These are phyloP conservation scores for Sebastiscus albofasciatus DNA, from an alignment of 2,797 vertebrate genomes.

Conservation along the genomic window DNA sequence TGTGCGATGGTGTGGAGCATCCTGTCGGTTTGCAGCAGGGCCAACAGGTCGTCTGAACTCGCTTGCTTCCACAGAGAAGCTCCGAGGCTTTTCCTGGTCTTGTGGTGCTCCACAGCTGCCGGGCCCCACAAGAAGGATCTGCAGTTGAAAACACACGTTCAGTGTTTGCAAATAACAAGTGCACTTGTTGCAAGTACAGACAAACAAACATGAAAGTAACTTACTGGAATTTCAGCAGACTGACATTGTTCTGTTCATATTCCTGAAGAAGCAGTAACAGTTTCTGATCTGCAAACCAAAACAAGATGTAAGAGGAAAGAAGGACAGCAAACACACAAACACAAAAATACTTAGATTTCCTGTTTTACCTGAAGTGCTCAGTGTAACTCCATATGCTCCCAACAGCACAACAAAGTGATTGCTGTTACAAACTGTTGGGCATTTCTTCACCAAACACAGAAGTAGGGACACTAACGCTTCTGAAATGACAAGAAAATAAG, in stretches of 20 bases:
- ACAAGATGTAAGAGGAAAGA: not conserved
- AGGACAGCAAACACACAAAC: not conserved
- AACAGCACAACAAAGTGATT: slow-evolving; percentile 91
- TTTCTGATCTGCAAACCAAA: slow-evolving; percentile 90
- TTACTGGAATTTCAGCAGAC: slow-evolving; percentile 88
- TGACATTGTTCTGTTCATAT: slow-evolving; percentile 90
- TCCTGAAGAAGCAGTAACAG: slow-evolving; percentile 89
- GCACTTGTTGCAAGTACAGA: not conserved
- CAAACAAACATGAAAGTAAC: slow-evolving; percentile 31
- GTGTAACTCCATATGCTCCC: slow-evolving; percentile 91
- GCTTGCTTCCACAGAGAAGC: slow-evolving; percentile 95
- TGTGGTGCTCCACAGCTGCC: slow-evolving; percentile 93
- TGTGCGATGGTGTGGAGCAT: slow-evolving; percentile 88
- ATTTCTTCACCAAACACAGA: slow-evolving; percentile 85
- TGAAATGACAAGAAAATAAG: slow-evolving; percentile 67
- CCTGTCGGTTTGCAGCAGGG: slow-evolving; percentile 85
- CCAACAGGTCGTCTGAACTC: slow-evolving; percentile 88
- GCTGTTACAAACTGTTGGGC: slow-evolving; percentile 86
- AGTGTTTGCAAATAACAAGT: not conserved
- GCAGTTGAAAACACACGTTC: not conserved
- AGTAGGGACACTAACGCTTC: slow-evolving; percentile 89
- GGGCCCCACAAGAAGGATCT: slow-evolving; percentile 93
- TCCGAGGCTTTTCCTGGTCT: slow-evolving; percentile 90
- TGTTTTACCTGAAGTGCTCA: slow-evolving; percentile 86
- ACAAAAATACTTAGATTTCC: not conserved